Percentiles rank a stretch among this genome's conserved stretches.
Evolutionary conservation across 2,888 invertebrate species (phyloP).

Genomic region (Dyspetes luteomarginatus): DNA sequence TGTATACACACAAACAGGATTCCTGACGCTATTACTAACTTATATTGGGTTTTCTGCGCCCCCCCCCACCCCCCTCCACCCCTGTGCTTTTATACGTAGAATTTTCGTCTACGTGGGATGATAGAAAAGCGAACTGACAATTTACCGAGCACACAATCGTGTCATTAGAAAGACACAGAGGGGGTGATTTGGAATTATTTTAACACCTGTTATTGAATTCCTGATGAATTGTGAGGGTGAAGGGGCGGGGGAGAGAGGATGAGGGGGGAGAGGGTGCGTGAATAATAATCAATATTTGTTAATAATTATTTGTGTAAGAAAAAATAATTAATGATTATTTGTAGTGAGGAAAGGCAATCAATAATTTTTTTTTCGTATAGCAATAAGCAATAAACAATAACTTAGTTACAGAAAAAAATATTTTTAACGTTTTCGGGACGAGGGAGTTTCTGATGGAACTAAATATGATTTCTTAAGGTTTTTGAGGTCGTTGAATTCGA

Average conservation of each 20-base stretch:
- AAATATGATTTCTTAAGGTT: too few species aligned
- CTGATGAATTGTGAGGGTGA: background rate
- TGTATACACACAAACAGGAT: background rate
- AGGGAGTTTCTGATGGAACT: too few species aligned
- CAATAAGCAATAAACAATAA: too few species aligned
- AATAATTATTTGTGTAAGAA: background rate
- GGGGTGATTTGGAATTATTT: conserved; percentile 10
- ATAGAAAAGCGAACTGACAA: conserved; percentile 3
- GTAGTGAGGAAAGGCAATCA: too few species aligned
- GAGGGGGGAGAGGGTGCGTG: background rate
- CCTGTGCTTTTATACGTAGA: background rate
- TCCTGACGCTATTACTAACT: conserved; percentile 23
- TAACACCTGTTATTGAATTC: conserved; percentile 23
- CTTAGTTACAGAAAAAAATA: too few species aligned
- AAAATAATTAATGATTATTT: too few species aligned
- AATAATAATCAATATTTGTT: background rate
- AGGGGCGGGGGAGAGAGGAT: background rate
- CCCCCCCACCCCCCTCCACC: background rate
- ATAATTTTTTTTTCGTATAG: too few species aligned
- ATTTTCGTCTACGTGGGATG: conserved; percentile 24
- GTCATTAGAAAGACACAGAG: background rate
- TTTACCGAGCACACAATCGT: conserved; percentile 32
- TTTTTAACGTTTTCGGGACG: too few species aligned
- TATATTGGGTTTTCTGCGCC: conserved; percentile 55
- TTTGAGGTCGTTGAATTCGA: too few species aligned